Percentiles rank a stretch among this genome's conserved stretches.
Conservation (phyloP, 2,797 vertebrate species). For the Taenioides sp. region DNA sequence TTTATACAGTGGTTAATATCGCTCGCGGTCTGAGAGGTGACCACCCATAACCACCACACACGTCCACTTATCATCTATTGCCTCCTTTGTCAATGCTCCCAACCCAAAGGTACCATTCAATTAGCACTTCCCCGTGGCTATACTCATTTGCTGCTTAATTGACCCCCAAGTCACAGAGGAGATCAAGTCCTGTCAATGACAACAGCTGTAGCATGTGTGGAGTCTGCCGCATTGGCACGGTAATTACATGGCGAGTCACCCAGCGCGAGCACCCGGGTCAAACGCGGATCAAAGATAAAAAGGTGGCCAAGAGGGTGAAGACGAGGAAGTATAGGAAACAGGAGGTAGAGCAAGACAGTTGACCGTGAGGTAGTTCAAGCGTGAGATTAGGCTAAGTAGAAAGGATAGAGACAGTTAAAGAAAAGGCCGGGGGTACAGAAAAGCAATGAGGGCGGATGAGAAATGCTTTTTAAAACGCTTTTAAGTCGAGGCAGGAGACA, state of each 20-base stretch:
- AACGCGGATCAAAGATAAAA: slow-evolving; percentile 27
- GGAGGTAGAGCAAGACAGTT: slow-evolving; percentile 30
- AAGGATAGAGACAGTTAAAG: slow-evolving; percentile 48
- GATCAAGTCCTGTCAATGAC: slow-evolving; percentile 49
- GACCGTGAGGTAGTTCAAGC: slow-evolving; percentile 52
- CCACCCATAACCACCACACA: slow-evolving; percentile 29
- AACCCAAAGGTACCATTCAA: slow-evolving; percentile 61
- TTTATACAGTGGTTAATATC: slow-evolving; percentile 6
- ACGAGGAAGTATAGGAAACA: slow-evolving; percentile 18
- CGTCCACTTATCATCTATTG: slow-evolving; percentile 39
- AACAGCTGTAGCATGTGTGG: slow-evolving; percentile 52
- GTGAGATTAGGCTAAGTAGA: slow-evolving; percentile 55
- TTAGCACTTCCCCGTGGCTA: slow-evolving; percentile 57
- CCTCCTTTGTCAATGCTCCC: slow-evolving; percentile 33
- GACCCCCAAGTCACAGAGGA: slow-evolving; percentile 60
- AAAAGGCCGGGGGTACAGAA: slow-evolving; percentile 24
- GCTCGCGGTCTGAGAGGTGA: slow-evolving; percentile 33
- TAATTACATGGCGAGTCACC: slow-evolving; percentile 58
- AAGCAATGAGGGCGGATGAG: slow-evolving; percentile 23
- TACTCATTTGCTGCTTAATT: slow-evolving; percentile 69
- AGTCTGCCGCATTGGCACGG: slow-evolving; percentile 28
- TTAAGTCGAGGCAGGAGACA: slow-evolving; percentile 21
- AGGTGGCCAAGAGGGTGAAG: slow-evolving; percentile 2
- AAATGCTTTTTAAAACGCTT: slow-evolving; percentile 36
- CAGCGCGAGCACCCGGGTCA: slow-evolving; percentile 35